Evolutionary conservation across 2,113 vertebrate species (phyloP).

Genomic region (Corythornis madagascariensis): DNA sequence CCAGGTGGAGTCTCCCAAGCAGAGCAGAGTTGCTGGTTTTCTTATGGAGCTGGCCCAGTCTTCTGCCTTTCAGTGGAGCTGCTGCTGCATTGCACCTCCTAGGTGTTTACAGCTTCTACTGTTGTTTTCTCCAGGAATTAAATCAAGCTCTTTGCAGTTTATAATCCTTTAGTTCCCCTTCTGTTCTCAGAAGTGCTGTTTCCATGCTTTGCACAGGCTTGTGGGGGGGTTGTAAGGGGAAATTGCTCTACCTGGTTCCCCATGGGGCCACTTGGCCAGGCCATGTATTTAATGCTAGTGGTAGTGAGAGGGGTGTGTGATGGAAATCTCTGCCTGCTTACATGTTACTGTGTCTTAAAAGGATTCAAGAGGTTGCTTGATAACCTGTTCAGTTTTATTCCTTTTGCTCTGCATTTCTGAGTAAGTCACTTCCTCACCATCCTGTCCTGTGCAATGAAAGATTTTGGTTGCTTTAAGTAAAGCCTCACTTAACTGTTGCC

Average conservation of each 20-base stretch:
- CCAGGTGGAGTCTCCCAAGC: too few species aligned
- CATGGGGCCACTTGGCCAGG: neutral
- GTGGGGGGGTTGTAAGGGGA: accelerated
- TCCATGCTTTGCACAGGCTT: neutral
- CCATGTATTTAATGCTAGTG: neutral
- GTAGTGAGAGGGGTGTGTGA: too few species aligned
- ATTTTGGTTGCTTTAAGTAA: neutral
- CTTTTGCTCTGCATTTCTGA: neutral
- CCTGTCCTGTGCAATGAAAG: neutral
- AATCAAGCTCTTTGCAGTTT: neutral
- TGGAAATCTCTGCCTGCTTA: neutral
- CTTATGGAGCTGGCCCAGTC: neutral
- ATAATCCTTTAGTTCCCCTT: neutral
- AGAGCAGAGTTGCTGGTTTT: neutral
- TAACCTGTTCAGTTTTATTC: neutral
- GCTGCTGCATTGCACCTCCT: neutral
- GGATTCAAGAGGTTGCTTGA: neutral
- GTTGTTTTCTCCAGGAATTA: neutral
- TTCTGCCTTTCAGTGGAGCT: neutral
- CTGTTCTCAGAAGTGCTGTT: neutral
- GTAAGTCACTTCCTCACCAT: neutral
- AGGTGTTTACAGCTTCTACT: neutral
- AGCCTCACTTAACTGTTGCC: neutral
- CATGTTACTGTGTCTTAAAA: neutral
- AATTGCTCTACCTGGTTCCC: neutral